Percentiles rank a stretch among this genome's conserved stretches.
Evolutionary conservation across 92 coral and sea anemone species (phyloP).

Genomic region (Phymanthus crucifer): DNA sequence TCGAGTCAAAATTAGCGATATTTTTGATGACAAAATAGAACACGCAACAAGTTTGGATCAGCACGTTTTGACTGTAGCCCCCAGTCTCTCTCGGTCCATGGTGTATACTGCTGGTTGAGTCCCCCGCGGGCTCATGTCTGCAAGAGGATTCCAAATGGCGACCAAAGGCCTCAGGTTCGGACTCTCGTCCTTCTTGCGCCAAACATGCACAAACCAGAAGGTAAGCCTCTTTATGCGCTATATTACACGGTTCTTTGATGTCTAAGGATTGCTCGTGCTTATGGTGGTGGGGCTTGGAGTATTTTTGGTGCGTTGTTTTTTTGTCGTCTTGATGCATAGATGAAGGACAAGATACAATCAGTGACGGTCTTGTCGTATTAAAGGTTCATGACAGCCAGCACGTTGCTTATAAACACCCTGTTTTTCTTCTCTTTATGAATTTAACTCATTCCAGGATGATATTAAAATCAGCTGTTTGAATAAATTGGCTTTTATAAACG

Average conservation of each 20-base stretch:
- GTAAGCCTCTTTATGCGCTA: conserved; percentile 9
- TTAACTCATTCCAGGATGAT: not conserved
- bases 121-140: conserved; percentile 37
- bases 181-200: conserved; percentile 47
- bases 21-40: conserved; percentile 1
- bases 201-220: conserved; percentile 50
- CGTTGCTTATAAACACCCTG: not conserved
- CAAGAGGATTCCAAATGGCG: conserved; percentile 41
- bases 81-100: conserved; percentile 36
- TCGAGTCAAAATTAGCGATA: not conserved
- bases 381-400: not conserved
- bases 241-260: not conserved
- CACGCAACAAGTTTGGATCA: not conserved
- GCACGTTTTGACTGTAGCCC: conserved; percentile 12
- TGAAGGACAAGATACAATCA: not conserved
- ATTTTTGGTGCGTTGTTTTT: conserved; percentile 8
- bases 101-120: conserved; percentile 22
- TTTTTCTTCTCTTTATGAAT: not conserved
- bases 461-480: not conserved
- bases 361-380: not conserved
- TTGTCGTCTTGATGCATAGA: not conserved
- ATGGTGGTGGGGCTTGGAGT: not conserved
- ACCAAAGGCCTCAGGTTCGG: conserved; percentile 51
- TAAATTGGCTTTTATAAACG: not conserved
- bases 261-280: not conserved